Base-by-base conservation (phyloP, 2,113 vertebrate species). In the Phyllostomus discolor region DNA sequence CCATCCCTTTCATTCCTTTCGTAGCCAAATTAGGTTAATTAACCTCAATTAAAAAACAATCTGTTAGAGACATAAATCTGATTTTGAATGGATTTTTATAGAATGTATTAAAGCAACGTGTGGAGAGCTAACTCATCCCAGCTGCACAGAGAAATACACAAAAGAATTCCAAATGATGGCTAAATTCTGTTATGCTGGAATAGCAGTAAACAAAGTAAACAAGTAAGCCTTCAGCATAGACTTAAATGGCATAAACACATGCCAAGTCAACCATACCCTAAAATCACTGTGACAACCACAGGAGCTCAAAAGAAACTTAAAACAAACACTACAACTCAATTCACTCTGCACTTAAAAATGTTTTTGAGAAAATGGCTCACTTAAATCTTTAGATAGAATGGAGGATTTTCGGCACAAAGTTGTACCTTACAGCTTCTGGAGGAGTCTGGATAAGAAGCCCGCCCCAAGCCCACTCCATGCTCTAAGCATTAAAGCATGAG, bases 11-110 rank as follows among this genome's bases (percentile, higher is more conserved):
- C 17, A 54, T 66, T 81, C 38, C 26, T 86, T 76, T 88, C 57
- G 52, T 57, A 90, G n/a, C 22, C 81, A 83, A 82, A 75, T 38
- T 54, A 73, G 41, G 14, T 82, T 75, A 85, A 66, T 5, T 46
- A 41, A 83, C 10, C 35, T 67, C 46, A 54, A 31, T 38, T 50
- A 62, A 89, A 84, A 91, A 82, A 43, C 1, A 28, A 46, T 78
- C 72, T 92, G 50, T 22, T 79, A 41, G 38, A 38, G 24, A 66
- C 33, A 19, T 28, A 84, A 73, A 85, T 79, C 26, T 88, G 72
- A 94, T 90, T 96, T 84, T 84, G 52, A 82, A 86, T 50, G n/a
- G 43, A 33, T 64, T 94, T 75, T 90, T 75, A 92, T 22, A 38
- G 66, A 67, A 5, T 4, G 10, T 87, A 20, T 78, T 82, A 87